Evolutionary conservation across 1,140 invertebrate species (phyloP).

Genomic region (Megathymus violae): DNA sequence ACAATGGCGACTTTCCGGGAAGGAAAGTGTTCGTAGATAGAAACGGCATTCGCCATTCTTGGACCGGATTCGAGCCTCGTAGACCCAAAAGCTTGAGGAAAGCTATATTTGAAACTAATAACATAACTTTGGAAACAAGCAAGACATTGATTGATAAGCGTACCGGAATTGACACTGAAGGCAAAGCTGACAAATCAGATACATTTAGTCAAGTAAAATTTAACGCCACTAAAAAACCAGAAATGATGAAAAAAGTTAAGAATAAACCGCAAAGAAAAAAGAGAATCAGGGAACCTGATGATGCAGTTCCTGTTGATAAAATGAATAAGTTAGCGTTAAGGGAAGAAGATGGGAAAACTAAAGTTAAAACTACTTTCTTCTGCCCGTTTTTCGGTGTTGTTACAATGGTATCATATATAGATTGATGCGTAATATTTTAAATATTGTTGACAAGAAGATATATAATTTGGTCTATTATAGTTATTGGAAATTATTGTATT

Average conservation of each 20-base stretch:
- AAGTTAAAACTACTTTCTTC: constrained; percentile 62
- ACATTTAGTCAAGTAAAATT: neutral
- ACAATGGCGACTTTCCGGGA: constrained; percentile 36
- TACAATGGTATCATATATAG: constrained; percentile 55
- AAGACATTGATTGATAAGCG: constrained; percentile 10
- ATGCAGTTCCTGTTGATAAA: neutral
- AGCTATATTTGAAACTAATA: neutral
- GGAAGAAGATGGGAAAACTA: constrained; percentile 28
- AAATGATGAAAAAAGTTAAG: constrained; percentile 21
- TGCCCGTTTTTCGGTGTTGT: constrained; percentile 68
- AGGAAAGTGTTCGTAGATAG: constrained; percentile 54
- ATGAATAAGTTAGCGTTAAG: constrained; percentile 30
- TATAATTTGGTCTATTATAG: no score
- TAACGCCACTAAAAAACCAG: constrained; percentile 12
- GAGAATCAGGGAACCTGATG: constrained; percentile 30
- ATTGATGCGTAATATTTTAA: constrained; percentile 19
- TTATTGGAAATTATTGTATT: no score
- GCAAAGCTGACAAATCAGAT: constrained; percentile 4
- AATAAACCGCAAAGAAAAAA: constrained; percentile 48
- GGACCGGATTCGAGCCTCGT: constrained; percentile 45
- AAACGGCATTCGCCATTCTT: constrained; percentile 60
- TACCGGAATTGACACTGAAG: neutral
- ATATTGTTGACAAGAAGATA: neutral
- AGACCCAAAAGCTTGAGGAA: constrained; percentile 46
- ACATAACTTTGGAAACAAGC: constrained; percentile 12